Conservation (phyloP, 1,140 invertebrate genomes). For the Spodoptera litura region DNA sequence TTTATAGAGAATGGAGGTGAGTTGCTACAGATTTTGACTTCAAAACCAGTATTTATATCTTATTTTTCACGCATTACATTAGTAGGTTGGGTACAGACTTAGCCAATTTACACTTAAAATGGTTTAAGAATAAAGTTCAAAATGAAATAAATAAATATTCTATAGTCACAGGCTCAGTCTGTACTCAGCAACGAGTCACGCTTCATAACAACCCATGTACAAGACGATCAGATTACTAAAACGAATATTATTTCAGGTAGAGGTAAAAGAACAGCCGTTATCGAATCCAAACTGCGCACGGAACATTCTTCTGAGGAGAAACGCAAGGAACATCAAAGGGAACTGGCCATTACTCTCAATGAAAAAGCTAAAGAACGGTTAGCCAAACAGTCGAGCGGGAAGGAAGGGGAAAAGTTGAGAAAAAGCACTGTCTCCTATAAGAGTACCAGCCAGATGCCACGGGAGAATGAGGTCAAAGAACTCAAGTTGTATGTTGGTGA, state of each 20-base stretch:
- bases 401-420: conserved; percentile 95
- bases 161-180: background rate
- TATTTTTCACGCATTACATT: conserved; percentile 7
- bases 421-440: conserved; percentile 99
- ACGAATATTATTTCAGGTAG: conserved; percentile 85
- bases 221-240: background rate
- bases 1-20: conserved; percentile 48
- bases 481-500: conserved; percentile 97
- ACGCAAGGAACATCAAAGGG: conserved; percentile 98
- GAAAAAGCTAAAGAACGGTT: conserved; percentile 96
- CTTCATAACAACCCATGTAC: background rate
- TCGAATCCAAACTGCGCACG: conserved; percentile 97
- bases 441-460: conserved; percentile 95
- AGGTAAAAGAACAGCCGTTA: conserved; percentile 96
- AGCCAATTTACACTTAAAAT: background rate
- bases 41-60: background rate
- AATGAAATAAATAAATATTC: too few species aligned
- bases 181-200: background rate
- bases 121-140: background rate
- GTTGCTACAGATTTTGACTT: conserved; percentile 19
- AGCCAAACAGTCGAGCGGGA: conserved; percentile 94
- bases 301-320: conserved; percentile 99
- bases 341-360: conserved; percentile 96
- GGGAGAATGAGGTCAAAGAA: conserved; percentile 96
- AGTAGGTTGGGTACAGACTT: background rate